Evolutionary conservation across 2,888 invertebrate species (phyloP), one percentile per base, ranked within the genome.

Genomic region (Acrocyrtus sp.): DNA sequence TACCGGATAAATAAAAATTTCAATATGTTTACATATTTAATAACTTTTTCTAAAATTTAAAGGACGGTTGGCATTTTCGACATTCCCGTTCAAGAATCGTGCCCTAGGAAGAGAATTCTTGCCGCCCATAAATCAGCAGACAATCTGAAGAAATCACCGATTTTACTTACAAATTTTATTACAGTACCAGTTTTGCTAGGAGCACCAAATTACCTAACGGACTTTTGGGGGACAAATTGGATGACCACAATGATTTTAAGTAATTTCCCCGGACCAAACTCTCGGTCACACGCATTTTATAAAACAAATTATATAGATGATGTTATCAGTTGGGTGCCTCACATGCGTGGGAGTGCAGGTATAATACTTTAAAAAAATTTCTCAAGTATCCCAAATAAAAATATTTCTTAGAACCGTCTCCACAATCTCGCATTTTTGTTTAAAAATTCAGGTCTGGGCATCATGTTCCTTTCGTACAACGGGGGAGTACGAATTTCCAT

Each of bases 381-480:
- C 6, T 34, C 21, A 8, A 48, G 48, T 8, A 10, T 48, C 12
- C 12, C 12, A 17, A 19, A 19, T n/a, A n/a, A n/a, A n/a, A n/a
- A n/a, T n/a, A n/a, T n/a, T n/a, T n/a, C n/a, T n/a, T n/a, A n/a
- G n/a, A n/a, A n/a, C n/a, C n/a, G n/a, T n/a, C n/a, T n/a, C n/a
- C n/a, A n/a, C n/a, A n/a, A n/a, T n/a, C n/a, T n/a, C n/a, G n/a
- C n/a, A 19, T 53, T 43, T 53, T 57, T 3, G 15, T 51, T 12
- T 39, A n/a, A n/a, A n/a, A n/a, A 4, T 50, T 12, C 29, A 79
- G 79, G 78, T 22, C 12, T 79, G 34, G 80, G 80, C 15, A 45
- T 78, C 2, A 72, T 76, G 57, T 79, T 79, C 41, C 41, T 79
- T 5, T 78, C 78, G 15, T 80, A 79, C 51, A 80, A 80, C 51